Percentiles rank a stretch among this genome's conserved stretches.
These are phyloP conservation scores for Hydrochoerus hydrochaeris DNA, from an alignment of 2,113 vertebrate genomes.

Conservation along the genomic window DNA sequence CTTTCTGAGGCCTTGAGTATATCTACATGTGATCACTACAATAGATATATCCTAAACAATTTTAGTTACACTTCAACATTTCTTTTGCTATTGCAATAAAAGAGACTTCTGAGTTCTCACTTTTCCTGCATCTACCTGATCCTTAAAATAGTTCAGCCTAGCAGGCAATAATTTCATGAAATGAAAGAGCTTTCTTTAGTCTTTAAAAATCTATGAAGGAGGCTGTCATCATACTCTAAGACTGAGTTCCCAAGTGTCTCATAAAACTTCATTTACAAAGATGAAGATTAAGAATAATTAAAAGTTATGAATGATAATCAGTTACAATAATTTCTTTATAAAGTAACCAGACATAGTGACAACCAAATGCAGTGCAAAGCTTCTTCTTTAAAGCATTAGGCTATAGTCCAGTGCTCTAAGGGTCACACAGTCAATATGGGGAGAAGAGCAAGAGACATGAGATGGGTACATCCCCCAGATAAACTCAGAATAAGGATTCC, in stretches of 20 bases:
- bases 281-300: conserved; percentile 5
- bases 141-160: background rate
- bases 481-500: background rate
- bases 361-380: background rate
- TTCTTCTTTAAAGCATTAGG: background rate
- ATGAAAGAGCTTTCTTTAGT: background rate
- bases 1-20: background rate
- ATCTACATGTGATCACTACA: background rate
- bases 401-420: background rate
- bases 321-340: background rate
- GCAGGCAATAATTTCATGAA: background rate
- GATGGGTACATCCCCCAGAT: background rate
- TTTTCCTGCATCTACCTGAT: background rate
- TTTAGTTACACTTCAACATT: background rate
- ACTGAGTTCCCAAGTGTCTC: background rate
- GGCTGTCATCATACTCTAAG: background rate
- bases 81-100: background rate
- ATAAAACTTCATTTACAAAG: conserved; percentile 1
- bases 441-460: background rate
- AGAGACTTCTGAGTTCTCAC: background rate
- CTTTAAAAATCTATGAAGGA: conserved; percentile 27
- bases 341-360: background rate
- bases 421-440: background rate
- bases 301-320: background rate
- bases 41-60: background rate